These are phyloP conservation scores for Enteromius treurensis DNA, from an alignment of 2,797 vertebrate species.

Conservation along the genomic window DNA sequence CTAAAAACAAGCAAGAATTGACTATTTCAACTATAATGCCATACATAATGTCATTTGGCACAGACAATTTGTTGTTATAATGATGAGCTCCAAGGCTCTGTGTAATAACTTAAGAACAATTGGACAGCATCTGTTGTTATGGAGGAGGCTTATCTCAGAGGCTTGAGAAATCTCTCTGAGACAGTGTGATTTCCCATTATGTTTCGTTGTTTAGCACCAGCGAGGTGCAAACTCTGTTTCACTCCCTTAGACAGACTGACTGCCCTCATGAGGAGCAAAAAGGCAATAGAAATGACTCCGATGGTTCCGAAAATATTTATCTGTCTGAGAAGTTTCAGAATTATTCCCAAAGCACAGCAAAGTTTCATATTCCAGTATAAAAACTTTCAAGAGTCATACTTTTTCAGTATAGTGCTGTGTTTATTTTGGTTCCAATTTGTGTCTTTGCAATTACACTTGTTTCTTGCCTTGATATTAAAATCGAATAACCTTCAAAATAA, in stretches of 20 bases:
- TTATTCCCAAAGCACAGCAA: conserved; percentile 13
- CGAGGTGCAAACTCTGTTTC: conserved; percentile 38
- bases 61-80: conserved; percentile 7
- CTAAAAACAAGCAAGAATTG: neutral
- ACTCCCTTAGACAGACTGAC: conserved; percentile 37
- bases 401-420: neutral
- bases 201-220: conserved; percentile 35
- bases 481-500: neutral
- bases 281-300: conserved; percentile 12
- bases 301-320: conserved; percentile 42
- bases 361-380: conserved; percentile 7
- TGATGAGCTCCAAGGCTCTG: conserved; percentile 26
- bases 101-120: conserved; percentile 31
- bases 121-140: conserved; percentile 36
- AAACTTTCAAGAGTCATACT: neutral
- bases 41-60: conserved; percentile 7
- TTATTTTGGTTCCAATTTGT: neutral
- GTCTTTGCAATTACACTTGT: neutral
- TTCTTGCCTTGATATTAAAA: neutral
- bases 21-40: neutral
- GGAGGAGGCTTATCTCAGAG: conserved; percentile 30
- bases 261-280: conserved; percentile 23
- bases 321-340: conserved; percentile 44
- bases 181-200: conserved; percentile 16
- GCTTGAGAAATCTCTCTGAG: conserved; percentile 28